Conservation (phyloP, 2,888 invertebrate species). For the Tryphoninae sp. region DNA sequence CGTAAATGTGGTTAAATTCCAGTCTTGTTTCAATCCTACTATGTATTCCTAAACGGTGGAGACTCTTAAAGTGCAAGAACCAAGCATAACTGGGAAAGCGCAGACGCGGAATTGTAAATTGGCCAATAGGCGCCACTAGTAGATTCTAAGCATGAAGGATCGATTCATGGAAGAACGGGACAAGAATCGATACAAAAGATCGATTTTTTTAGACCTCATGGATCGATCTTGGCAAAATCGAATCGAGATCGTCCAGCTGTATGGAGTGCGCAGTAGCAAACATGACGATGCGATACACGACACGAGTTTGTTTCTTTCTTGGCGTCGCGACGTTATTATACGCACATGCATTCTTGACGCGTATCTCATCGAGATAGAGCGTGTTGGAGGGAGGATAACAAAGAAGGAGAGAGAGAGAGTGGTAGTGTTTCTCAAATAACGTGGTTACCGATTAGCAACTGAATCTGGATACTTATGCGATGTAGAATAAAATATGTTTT, state of each 20-base stretch:
- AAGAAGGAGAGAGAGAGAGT: constrained; percentile 13
- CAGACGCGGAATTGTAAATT: background rate
- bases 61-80: background rate
- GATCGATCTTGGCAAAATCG: constrained; percentile 5
- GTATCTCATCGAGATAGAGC: background rate
- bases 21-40: background rate
- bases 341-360: background rate
- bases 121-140: background rate
- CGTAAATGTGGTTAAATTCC: constrained; percentile 1
- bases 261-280: background rate
- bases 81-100: background rate
- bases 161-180: constrained; percentile 1
- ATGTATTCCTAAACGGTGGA: background rate
- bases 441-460: constrained; percentile 6
- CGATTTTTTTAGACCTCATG: constrained; percentile 3
- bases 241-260: background rate
- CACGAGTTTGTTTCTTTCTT: too few species aligned
- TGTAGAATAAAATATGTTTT: background rate
- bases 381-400: background rate
- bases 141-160: background rate
- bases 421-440: constrained; percentile 10
- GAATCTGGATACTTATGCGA: constrained; percentile 11
- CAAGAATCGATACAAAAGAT: background rate
- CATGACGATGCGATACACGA: background rate
- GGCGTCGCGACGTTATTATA: background rate